Evolutionary conservation across 2,113 vertebrate genomes (phyloP).

Genomic region (Carettochelys insculpta): DNA sequence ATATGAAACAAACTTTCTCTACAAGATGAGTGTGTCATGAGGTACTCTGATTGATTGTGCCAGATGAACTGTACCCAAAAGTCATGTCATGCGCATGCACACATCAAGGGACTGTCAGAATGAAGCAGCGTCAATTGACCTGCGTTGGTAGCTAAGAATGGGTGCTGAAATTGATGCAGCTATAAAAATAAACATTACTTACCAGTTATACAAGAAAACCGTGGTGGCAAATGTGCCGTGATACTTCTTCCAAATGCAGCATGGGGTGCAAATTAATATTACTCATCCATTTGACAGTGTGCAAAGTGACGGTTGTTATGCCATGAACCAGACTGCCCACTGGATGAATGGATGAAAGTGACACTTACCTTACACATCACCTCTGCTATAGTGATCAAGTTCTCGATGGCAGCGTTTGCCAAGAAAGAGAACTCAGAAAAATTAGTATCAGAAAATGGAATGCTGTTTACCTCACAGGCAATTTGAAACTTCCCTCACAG

Average conservation of each 20-base stretch:
- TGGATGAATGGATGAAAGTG: neutral
- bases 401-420: neutral
- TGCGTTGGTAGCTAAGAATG: neutral
- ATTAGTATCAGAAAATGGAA: neutral
- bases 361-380: neutral
- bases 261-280: neutral
- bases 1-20: neutral
- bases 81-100: neutral
- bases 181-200: neutral
- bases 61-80: neutral
- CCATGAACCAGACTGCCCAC: neutral
- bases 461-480: neutral
- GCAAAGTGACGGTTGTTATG: neutral
- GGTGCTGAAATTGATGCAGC: neutral
- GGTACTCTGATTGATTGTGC: neutral
- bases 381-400: neutral
- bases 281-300: neutral
- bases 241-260: neutral
- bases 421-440: neutral
- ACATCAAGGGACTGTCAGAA: neutral
- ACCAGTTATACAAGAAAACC: neutral
- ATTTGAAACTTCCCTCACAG: neutral
- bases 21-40: neutral
- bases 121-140: neutral
- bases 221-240: neutral